Evolutionary conservation across 2,888 invertebrate genomes (phyloP), one percentile per base, ranked within the genome.

Genomic region (Microdon myrmicae): DNA sequence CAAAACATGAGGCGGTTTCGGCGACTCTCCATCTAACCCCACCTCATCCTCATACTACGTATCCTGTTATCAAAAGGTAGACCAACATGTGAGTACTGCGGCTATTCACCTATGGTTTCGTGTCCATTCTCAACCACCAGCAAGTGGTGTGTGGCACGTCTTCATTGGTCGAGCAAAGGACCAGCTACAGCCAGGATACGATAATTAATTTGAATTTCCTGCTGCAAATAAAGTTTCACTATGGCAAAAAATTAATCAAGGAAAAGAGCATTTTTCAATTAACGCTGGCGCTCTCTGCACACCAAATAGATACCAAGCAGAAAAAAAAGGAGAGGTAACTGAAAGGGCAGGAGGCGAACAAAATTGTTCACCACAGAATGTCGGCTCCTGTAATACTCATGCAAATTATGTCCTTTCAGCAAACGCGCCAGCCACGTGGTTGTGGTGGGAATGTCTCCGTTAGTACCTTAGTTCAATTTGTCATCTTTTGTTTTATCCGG

Each of bases 231-330:
- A 64, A 64, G 64, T 64, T 64, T 64, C 26, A 37, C 64, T 43
- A 56, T 64, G 58, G 64, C 56, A 58, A 64, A 64, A 64, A 64
- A 64, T 64, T 64, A 64, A 64, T 64, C 64, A 64, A 64, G 64
- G 64, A 64, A 64, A 64, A 64, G 64, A 64, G 64, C 64, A 64
- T 64, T 64, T 64, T 64, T 64, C 64, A 64, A 64, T 64, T 64
- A 64, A 64, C 64, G 64, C 64, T 64, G 28, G n/a, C n/a, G n/a
- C n/a, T n/a, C n/a, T n/a, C n/a, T n/a, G n/a, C n/a, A n/a, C n/a
- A n/a, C n/a, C n/a, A n/a, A n/a, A n/a, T n/a, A n/a, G n/a, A n/a
- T n/a, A n/a, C n/a, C n/a, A n/a, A n/a, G n/a, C n/a, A n/a, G n/a
- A n/a, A n/a, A n/a, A n/a, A n/a, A n/a, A n/a, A n/a, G n/a, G n/a